Base-by-base conservation (phyloP, 2,113 vertebrate genomes). In the Desmodus rotundus region DNA sequence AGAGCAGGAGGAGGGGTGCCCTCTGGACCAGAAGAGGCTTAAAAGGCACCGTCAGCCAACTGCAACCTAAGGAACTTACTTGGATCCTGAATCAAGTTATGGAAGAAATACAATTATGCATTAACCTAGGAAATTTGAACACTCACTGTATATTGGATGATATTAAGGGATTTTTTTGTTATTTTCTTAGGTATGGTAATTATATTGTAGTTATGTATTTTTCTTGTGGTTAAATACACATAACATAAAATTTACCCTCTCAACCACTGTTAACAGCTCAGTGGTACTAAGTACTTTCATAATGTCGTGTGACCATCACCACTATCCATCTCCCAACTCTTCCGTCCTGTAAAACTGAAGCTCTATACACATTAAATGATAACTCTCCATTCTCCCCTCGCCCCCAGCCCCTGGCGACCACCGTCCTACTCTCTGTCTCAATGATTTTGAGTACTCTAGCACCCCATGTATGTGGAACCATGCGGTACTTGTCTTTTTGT, bases 41-140 rank as follows among this genome's bases (percentile, higher is more conserved):
- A 19, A 88, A 74, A 84, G 47, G 31, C 7, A 61, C 28, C 54
- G 50, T 47, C 4, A 61, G 72, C 26, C 67, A 63, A 58, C 7
- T 41, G 26, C 17, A 89, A 65, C 26, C 31, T 61, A 26, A 5
- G 28, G 26, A 82, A 95, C 36, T 94, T 78, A 89, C 72, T 93
- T 52, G 67, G 31, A 91, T 56, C 13, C 26, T 67, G 14, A 89
- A 33, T 61, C 89, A 94, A 84, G 93, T 41, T 88, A 4, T 72
- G 72, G 92, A 95, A 92, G 22, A 67, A 95, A 78, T 70, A 70
- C 76, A 93, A 92, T 65, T 80, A 65, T 85, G 50, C 70, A 4
- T 72, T 94, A 85, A 93, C 28, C 56, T 90, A 82, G n/a, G 45
- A 93, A 91, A 94, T 76, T 33, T 87, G 47, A 95, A 84, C 22